phyloP scores from a whole-genome alignment of 2,113 vertebrate genomes.

The Gorsachius goisagi region DNA sequence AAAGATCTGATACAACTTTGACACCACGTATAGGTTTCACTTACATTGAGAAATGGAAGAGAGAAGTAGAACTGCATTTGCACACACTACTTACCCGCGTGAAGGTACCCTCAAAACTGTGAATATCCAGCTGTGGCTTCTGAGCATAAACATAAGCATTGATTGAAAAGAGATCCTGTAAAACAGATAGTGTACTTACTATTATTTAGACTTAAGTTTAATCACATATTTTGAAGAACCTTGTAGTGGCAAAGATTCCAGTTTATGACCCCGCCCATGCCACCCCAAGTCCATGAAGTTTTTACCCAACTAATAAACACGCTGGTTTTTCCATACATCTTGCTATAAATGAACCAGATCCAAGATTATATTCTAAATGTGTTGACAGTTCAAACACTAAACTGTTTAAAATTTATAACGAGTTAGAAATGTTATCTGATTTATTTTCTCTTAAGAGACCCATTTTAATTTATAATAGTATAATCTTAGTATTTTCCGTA shows the following conservation, averaged over 20 bases:
- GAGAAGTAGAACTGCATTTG: neutral
- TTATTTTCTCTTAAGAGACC: neutral
- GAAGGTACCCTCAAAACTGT: slow-evolving; percentile 97
- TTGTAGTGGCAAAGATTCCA: neutral
- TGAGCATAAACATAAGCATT: slow-evolving; percentile 91
- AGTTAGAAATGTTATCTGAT: neutral
- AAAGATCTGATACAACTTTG: neutral
- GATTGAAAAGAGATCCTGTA: slow-evolving; percentile 93
- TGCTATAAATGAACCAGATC: neutral
- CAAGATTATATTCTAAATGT: neutral
- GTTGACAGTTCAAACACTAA: neutral
- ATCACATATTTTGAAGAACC: neutral
- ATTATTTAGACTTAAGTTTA: neutral
- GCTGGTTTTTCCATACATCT: neutral
- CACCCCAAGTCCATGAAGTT: neutral
- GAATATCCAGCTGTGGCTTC: slow-evolving; percentile 96
- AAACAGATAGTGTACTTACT: slow-evolving; percentile 41
- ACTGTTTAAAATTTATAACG: neutral
- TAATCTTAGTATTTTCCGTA: neutral
- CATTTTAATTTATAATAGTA: neutral
- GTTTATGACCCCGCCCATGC: neutral
- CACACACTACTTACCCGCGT: slow-evolving; percentile 83
- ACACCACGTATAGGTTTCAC: neutral
- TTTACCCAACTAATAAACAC: neutral
- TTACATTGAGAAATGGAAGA: neutral